Base-by-base conservation (phyloP, 2,888 invertebrate genomes). In the Noctua janthe region DNA sequence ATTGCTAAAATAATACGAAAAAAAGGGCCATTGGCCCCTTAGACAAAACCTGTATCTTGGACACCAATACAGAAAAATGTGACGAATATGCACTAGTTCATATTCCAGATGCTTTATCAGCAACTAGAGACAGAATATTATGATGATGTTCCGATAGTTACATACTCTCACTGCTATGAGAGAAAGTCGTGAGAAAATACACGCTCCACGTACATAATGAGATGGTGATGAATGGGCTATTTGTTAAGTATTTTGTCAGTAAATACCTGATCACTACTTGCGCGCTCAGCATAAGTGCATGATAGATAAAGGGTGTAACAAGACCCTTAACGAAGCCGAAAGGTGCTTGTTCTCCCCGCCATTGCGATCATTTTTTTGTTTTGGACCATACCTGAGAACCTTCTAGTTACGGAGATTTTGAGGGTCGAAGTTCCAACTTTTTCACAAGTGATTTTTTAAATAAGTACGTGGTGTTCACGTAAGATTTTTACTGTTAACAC, bases 131-230 rank as follows among this genome's bases (percentile, higher is more conserved):
- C 6, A 15, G 54, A 76, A 11, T 56, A 43, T 17, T 29, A 47
- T n/a, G n/a, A 56, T 67, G 23, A 39, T 39, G 39, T 39, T 66
- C 7, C 15, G 5, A 39, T 15, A 56, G 29, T 78, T 49, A 78
- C 29, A 51, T 59, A 70, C 49, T 80, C 10, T 80, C 79, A 59
- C 47, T 62, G 15, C 15, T 8, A 51, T 47, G n/a, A 23, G 39
- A 73, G 81, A 81, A 74, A 74, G 66, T 49, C 11, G 67, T 82
- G 74, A 56, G 66, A 80, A 59, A 56, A 49, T 51, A n/a, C 15
- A n/a, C 39, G 74, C 49, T 81, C 39, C 17, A 23, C 5, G 39
- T 74, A 71, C 23, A n/a, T 56, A 81, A 23, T 54, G 5, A 13
- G 6, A 35, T 35, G 47, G 39, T 39, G 39, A 39, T 39, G 39